Conservation (phyloP, 2,113 vertebrate species). For the Cyphomyrus plagiostoma region DNA sequence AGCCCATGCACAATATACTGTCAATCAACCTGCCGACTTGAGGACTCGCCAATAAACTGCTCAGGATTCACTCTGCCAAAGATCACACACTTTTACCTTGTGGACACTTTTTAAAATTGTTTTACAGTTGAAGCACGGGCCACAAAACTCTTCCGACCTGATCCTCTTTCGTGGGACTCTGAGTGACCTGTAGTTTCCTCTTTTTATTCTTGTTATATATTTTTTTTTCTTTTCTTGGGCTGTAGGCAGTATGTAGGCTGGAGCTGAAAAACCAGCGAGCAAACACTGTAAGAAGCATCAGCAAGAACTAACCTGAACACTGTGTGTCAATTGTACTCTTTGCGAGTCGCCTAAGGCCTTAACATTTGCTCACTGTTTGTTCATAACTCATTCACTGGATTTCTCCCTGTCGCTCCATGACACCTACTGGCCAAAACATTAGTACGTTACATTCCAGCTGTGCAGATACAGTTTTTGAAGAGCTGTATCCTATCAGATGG, state of each 20-base stretch:
- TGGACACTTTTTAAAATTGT: conserved; percentile 12
- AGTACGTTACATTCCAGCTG: not conserved
- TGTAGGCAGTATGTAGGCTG: not conserved
- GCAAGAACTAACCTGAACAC: not conserved
- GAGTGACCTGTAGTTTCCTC: not conserved
- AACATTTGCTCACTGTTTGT: not conserved
- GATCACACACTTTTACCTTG: conserved; percentile 42
- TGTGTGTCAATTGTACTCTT: not conserved
- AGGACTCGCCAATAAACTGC: conserved; percentile 28
- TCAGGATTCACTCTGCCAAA: conserved; percentile 52
- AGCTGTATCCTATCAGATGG: not conserved
- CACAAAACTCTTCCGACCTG: not conserved
- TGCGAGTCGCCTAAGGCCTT: not conserved
- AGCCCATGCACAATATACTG: not conserved
- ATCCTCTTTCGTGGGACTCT: not conserved
- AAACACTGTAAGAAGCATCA: not conserved
- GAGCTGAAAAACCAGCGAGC: not conserved
- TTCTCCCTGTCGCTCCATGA: not conserved
- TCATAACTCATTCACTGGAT: not conserved
- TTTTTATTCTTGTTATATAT: not conserved
- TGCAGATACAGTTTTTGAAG: not conserved
- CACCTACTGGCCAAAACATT: not conserved
- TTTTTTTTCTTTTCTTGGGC: not conserved
- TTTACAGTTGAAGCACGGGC: not conserved
- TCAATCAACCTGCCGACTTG: conserved; percentile 21